Percentiles rank a stretch among this genome's conserved stretches.
These are phyloP conservation scores for Xiphophorus maculatus DNA, from an alignment of 2,113 vertebrate species.

Conservation along the genomic window DNA sequence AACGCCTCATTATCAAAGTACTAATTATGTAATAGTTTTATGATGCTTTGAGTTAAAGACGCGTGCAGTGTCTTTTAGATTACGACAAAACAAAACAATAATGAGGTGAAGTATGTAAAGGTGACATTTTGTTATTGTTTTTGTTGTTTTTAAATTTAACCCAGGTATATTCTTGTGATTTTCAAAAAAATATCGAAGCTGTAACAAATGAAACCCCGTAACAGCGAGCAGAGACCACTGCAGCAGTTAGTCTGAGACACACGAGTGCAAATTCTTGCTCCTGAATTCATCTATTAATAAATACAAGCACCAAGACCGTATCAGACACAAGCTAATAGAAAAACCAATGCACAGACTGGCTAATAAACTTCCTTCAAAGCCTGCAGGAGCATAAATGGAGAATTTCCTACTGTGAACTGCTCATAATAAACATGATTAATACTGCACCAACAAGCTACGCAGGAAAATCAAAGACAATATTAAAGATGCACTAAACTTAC, in stretches of 20 bases:
- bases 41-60: constrained; percentile 25
- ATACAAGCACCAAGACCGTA: not conserved
- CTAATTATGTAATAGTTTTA: constrained; percentile 54
- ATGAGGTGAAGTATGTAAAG: not conserved
- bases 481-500: constrained; percentile 88
- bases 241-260: constrained; percentile 4
- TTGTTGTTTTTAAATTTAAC: constrained; percentile 30
- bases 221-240: constrained; percentile 23
- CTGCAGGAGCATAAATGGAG: constrained; percentile 31
- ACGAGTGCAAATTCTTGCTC: not conserved
- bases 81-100: constrained; percentile 12
- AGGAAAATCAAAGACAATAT: constrained; percentile 69
- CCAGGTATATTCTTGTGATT: no score
- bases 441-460: constrained; percentile 28
- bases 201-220: constrained; percentile 36
- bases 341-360: constrained; percentile 13
- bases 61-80: constrained; percentile 35
- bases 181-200: no score
- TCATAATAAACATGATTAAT: constrained; percentile 65
- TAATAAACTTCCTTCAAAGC: constrained; percentile 34
- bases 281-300: constrained; percentile 28
- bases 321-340: constrained; percentile 15
- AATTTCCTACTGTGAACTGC: constrained; percentile 17
- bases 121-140: constrained; percentile 32
- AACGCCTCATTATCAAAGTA: constrained; percentile 33